A percentile compares a stretch with the other conserved stretches of the same genome.
phyloP scores from a whole-genome alignment of 2,888 invertebrate species.

The Melinaea menophilus region DNA sequence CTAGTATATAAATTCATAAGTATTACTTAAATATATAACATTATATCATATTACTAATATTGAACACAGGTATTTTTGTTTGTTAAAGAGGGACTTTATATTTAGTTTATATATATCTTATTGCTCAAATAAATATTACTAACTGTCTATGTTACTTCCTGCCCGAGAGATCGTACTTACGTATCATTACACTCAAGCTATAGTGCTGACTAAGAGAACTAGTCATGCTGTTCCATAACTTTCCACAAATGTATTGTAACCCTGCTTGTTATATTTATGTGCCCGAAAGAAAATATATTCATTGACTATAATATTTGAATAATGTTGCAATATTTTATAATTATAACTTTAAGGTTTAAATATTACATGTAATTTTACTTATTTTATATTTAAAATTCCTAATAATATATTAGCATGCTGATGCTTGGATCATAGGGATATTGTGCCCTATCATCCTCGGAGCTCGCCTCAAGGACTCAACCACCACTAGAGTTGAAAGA shows the following conservation, averaged over 20 bases:
- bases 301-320: neutral
- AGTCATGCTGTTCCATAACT: slow-evolving; percentile 35
- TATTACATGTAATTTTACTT: too few species aligned
- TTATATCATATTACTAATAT: too few species aligned
- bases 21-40: too few species aligned
- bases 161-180: slow-evolving; percentile 36
- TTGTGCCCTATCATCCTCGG: slow-evolving; percentile 7
- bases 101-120: too few species aligned
- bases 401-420: slow-evolving; percentile 23
- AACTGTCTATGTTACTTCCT: too few species aligned
- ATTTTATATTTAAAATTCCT: too few species aligned
- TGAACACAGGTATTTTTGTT: too few species aligned
- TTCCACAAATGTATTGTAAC: slow-evolving; percentile 58
- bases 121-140: neutral
- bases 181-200: slow-evolving; percentile 48
- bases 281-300: neutral
- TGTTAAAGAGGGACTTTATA: neutral
- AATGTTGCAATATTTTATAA: too few species aligned
- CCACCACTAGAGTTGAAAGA: slow-evolving; percentile 30
- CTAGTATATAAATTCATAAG: too few species aligned
- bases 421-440: slow-evolving; percentile 31
- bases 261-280: slow-evolving; percentile 43
- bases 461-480: neutral
- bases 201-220: slow-evolving; percentile 48
- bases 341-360: too few species aligned